Evolutionary conservation across 2,888 invertebrate species (phyloP).

Genomic region (Stenotaenia linearis): DNA sequence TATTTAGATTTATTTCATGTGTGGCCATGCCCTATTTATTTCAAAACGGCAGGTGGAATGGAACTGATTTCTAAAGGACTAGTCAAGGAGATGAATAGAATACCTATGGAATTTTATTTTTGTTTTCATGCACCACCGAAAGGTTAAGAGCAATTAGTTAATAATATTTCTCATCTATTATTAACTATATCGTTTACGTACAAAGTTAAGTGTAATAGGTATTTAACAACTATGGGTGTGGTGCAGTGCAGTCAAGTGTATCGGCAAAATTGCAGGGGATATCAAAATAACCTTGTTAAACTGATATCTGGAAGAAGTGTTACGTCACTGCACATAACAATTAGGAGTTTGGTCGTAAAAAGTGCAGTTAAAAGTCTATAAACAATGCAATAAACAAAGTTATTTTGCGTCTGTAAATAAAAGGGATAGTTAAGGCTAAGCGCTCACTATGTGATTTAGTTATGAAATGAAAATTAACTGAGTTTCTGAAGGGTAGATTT

Average conservation of each 20-base stretch:
- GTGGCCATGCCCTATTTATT: conserved; percentile 13
- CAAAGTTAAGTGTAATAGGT: background rate
- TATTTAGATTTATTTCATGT: background rate
- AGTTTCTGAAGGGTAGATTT: no score
- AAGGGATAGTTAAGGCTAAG: background rate
- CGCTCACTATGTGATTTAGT: background rate
- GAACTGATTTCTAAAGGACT: background rate
- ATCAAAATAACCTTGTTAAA: background rate
- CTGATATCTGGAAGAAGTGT: conserved; percentile 10
- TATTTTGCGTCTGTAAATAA: background rate
- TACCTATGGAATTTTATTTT: background rate
- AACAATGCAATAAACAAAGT: background rate
- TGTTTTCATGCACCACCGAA: background rate
- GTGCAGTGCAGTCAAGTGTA: conserved; percentile 13
- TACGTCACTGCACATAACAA: background rate
- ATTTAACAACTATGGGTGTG: conserved; percentile 4
- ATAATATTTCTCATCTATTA: background rate
- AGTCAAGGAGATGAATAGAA: background rate
- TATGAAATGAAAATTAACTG: background rate
- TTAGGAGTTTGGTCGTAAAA: conserved; percentile 2
- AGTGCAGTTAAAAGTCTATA: background rate
- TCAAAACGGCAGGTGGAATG: background rate
- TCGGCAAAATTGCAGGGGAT: background rate
- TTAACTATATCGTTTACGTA: background rate
- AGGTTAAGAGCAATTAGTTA: background rate